A percentile compares a stretch with the other conserved stretches of the same genome.
Evolutionary conservation across 1,140 invertebrate species (phyloP).

Genomic region (Trichonephila inaurata): DNA sequence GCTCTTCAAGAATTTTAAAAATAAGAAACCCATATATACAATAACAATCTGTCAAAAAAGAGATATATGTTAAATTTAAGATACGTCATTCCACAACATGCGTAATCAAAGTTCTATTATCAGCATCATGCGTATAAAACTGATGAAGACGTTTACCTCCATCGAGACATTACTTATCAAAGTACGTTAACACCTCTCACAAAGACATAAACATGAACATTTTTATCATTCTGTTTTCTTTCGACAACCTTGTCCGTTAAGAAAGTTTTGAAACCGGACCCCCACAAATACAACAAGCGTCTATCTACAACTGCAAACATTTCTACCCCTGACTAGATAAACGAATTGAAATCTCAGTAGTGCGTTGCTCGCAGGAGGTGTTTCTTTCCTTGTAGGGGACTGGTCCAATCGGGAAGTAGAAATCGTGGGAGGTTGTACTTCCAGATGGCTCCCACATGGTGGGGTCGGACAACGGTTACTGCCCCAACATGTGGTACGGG

Average conservation of each 20-base stretch:
- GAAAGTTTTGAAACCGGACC: slow-evolving; percentile 30
- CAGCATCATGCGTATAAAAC: too few relatives aligned
- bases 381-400: slow-evolving; percentile 55
- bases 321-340: slow-evolving; percentile 12
- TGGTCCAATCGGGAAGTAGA: slow-evolving; percentile 41
- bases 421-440: slow-evolving; percentile 68
- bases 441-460: slow-evolving; percentile 72
- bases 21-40: too few relatives aligned
- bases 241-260: neutral
- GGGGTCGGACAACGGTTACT: slow-evolving; percentile 59
- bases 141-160: too few relatives aligned
- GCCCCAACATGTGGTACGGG: slow-evolving; percentile 47
- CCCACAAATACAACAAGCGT: neutral
- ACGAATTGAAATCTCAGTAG: neutral
- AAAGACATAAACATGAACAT: neutral
- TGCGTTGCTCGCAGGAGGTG: slow-evolving; percentile 23
- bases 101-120: too few relatives aligned
- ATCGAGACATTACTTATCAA: too few relatives aligned
- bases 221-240: neutral
- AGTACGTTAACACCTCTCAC: neutral
- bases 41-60: too few relatives aligned
- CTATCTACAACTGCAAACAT: slow-evolving; percentile 1
- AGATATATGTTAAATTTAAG: too few relatives aligned
- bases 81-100: too few relatives aligned
- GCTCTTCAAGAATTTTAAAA: too few relatives aligned